Percentiles rank a stretch among this genome's conserved stretches.
These are phyloP conservation scores for Pygmarrhopalites habei DNA, from an alignment of 1,140 invertebrate species.

Conservation along the genomic window DNA sequence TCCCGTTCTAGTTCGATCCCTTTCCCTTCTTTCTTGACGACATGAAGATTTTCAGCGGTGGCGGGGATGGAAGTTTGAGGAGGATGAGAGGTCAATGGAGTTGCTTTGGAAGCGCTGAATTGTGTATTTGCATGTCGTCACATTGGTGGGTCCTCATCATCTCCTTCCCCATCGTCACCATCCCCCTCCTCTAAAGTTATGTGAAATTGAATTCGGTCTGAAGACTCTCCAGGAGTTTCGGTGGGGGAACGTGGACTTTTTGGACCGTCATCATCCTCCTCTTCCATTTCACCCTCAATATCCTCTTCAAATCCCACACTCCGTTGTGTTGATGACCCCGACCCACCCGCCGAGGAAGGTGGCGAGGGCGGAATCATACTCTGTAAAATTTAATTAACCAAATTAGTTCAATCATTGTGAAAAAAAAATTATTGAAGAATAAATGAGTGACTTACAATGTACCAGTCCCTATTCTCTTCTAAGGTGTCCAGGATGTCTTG, in stretches of 20 bases:
- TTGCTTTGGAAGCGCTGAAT: neutral
- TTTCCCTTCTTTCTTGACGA: neutral
- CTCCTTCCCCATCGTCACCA: neutral
- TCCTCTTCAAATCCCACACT: conserved; percentile 23
- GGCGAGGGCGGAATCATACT: conserved; percentile 50
- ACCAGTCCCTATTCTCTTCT: conserved; percentile 98
- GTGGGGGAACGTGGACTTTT: neutral
- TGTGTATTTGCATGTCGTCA: conserved; percentile 45
- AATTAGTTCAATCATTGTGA: too few species aligned
- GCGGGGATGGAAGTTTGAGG: neutral
- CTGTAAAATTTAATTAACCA: too few species aligned
- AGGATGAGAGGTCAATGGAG: neutral
- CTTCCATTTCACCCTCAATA: conserved; percentile 34
- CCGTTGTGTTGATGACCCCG: neutral
- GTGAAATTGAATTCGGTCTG: conserved; percentile 47
- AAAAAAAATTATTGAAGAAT: too few species aligned
- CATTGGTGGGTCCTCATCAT: conserved; percentile 43
- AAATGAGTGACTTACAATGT: too few species aligned
- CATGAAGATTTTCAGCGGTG: neutral
- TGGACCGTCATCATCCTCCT: conserved; percentile 12
- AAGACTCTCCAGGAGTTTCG: conserved; percentile 7
- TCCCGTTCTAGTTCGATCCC: neutral
- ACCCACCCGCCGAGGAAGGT: conserved; percentile 5
- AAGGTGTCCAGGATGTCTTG: conserved; percentile 95
- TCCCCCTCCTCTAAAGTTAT: conserved; percentile 72